phyloP scores from a whole-genome alignment of 2,888 invertebrate genomes.

The Ptychoptera albimana region DNA sequence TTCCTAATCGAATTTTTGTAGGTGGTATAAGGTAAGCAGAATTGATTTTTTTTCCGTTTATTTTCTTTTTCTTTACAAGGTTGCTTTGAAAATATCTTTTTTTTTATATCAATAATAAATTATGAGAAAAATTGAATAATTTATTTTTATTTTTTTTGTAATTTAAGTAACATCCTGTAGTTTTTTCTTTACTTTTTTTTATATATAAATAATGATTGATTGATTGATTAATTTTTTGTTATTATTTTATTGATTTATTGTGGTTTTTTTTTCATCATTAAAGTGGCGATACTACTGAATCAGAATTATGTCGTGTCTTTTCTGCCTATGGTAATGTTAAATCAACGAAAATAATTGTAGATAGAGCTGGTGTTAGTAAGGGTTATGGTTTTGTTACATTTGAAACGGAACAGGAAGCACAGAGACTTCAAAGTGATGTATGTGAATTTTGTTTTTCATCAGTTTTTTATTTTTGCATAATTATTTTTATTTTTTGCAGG shows the following conservation, averaged over 20 bases:
- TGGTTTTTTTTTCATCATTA: conserved; percentile 6
- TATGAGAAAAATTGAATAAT: conserved; percentile 1
- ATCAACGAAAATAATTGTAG: conserved; percentile 87
- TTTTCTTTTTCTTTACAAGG: not conserved
- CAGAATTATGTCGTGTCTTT: conserved; percentile 81
- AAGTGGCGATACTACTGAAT: conserved; percentile 74
- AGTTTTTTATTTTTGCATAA: not conserved
- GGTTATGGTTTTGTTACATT: conserved; percentile 60
- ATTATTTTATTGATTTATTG: not conserved
- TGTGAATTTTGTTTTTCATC: conserved; percentile 15
- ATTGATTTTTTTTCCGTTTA: not conserved
- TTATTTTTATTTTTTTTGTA: not conserved
- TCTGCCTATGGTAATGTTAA: conserved; percentile 79
- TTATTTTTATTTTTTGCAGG: conserved; percentile 25
- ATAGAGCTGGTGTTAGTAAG: conserved; percentile 87
- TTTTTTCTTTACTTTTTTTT: not conserved
- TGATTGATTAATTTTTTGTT: conserved; percentile 1
- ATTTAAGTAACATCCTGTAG: not conserved
- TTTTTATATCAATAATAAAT: not conserved
- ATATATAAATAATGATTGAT: not conserved
- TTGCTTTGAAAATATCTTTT: not conserved
- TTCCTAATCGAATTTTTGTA: conserved; percentile 91
- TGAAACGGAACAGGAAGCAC: conserved; percentile 76
- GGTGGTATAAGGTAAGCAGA: conserved; percentile 65
- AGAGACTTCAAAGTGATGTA: conserved; percentile 52